phyloP scores from a whole-genome alignment of 2,797 vertebrate genomes.

The Tapera naevia region DNA sequence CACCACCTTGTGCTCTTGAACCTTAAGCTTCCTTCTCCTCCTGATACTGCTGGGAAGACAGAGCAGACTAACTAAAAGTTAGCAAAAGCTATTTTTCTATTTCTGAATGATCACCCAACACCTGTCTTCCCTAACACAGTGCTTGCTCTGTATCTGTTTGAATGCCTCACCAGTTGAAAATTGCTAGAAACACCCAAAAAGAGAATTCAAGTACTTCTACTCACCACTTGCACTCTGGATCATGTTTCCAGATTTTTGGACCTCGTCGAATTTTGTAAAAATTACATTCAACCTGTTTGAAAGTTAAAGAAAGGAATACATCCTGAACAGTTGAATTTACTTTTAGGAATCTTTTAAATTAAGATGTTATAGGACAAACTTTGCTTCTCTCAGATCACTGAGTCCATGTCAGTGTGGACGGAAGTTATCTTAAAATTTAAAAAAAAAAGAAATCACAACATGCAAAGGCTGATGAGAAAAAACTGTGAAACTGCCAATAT shows the following conservation, averaged over 20 bases:
- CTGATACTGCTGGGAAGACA: background rate
- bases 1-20: background rate
- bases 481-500: background rate
- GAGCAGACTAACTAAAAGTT: background rate
- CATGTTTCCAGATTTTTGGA: constrained; percentile 98
- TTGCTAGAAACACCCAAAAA: background rate
- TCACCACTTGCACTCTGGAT: constrained; percentile 89
- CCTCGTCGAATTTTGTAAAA: constrained; percentile 97
- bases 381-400: background rate
- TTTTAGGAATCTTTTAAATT: background rate
- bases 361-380: background rate
- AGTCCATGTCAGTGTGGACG: background rate
- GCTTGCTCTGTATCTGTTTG: background rate
- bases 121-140: background rate
- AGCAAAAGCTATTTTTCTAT: background rate
- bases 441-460: background rate
- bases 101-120: background rate
- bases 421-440: background rate
- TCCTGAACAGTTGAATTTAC: background rate
- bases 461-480: background rate
- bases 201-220: constrained; percentile 45
- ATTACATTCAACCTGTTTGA: constrained; percentile 94
- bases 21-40: background rate
- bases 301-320: constrained; percentile 22
- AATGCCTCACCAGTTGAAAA: background rate